Percentiles rank a stretch among this genome's conserved stretches.
phyloP scores from a whole-genome alignment of 2,113 vertebrate genomes.

The Mormoops blainvillei region DNA sequence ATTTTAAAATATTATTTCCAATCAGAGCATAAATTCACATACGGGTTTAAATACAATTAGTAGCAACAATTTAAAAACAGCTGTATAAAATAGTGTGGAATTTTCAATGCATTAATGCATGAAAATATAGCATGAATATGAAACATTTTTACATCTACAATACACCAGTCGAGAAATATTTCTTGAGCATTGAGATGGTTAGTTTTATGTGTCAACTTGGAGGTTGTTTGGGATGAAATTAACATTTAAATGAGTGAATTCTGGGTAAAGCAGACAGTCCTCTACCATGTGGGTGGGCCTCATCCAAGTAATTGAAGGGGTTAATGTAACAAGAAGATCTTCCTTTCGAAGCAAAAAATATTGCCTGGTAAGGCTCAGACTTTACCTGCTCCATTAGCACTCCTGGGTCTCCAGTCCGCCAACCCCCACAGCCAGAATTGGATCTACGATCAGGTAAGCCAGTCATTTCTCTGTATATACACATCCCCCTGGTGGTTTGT shows the following conservation, averaged over 20 bases:
- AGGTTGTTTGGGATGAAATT: neutral
- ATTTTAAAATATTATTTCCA: neutral
- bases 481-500: neutral
- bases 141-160: neutral
- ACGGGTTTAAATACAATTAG: neutral
- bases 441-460: neutral
- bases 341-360: neutral
- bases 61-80: neutral
- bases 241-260: neutral
- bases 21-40: neutral
- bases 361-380: neutral
- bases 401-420: neutral
- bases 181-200: neutral
- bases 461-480: neutral
- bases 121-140: neutral
- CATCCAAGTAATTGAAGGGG: neutral
- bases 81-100: neutral
- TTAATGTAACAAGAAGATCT: neutral
- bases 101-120: neutral
- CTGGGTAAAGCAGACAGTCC: neutral
- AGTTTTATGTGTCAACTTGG: neutral
- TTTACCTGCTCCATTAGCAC: neutral
- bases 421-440: neutral
- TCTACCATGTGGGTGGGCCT: neutral
- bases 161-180: neutral